A percentile compares a stretch with the other conserved stretches of the same genome.
Conservation (phyloP, 1,140 invertebrate genomes). For the Cydia amplana region DNA sequence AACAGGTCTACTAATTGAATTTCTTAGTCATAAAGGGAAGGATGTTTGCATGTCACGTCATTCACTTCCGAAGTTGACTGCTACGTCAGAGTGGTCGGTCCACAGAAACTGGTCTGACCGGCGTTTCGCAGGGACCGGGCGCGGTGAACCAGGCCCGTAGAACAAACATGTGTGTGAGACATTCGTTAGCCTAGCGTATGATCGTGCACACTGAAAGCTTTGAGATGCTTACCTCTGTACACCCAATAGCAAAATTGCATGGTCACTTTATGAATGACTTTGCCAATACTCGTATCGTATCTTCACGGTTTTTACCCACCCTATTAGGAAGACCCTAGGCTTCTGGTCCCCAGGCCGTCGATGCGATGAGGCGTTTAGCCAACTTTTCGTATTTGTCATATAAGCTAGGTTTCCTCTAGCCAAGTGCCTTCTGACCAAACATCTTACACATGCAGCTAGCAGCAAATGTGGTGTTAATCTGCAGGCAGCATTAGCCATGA, state of each 20-base stretch:
- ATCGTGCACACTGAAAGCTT: conserved; percentile 41
- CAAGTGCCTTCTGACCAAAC: too few species aligned
- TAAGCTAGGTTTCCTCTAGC: too few species aligned
- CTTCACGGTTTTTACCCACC: too few species aligned
- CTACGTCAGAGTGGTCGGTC: conserved; percentile 37
- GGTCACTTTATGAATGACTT: too few species aligned
- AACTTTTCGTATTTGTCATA: too few species aligned
- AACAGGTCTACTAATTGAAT: conserved; percentile 30
- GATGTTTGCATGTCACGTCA: conserved; percentile 50
- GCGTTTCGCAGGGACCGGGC: conserved; percentile 57
- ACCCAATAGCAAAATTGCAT: background rate
- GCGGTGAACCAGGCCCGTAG: conserved; percentile 52
- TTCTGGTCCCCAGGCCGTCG: too few species aligned
- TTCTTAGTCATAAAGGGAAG: conserved; percentile 35
- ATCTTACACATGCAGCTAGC: too few species aligned
- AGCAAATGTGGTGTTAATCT: too few species aligned
- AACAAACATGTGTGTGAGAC: conserved; percentile 64
- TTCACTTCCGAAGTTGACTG: conserved; percentile 48
- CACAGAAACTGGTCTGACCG: conserved; percentile 43
- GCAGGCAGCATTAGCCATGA: too few species aligned
- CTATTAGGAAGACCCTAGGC: too few species aligned
- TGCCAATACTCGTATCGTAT: too few species aligned
- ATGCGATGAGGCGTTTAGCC: too few species aligned
- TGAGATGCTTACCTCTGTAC: background rate
- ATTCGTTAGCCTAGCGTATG: conserved; percentile 45